phyloP scores from a whole-genome alignment of 2,797 vertebrate species.

The Tenualosa ilisha region DNA sequence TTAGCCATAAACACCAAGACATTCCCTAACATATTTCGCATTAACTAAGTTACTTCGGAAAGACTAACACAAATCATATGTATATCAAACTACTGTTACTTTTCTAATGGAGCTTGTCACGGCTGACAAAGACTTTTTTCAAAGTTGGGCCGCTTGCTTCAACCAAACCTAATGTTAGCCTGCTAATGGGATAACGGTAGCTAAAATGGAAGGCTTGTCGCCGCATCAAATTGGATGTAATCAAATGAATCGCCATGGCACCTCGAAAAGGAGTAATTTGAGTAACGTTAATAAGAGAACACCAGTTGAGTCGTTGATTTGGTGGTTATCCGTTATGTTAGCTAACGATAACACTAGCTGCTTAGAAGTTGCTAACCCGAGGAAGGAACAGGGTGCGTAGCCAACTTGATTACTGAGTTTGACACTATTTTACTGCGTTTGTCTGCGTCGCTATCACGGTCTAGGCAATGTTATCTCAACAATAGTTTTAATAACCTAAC shows the following conservation, averaged over 20 bases:
- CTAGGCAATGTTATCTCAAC: background rate
- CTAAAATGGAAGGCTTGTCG: background rate
- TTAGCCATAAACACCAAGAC: conserved; percentile 2
- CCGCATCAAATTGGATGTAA: background rate
- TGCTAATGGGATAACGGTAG: background rate
- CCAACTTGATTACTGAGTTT: background rate
- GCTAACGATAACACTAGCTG: background rate
- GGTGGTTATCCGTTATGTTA: background rate
- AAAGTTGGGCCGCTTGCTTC: conserved; percentile 12
- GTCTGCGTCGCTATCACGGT: background rate
- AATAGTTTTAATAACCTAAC: background rate
- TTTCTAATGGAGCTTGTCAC: background rate
- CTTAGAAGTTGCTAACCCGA: background rate
- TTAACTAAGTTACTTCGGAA: background rate
- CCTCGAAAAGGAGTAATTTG: background rate
- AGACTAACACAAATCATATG: background rate
- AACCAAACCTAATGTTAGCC: background rate
- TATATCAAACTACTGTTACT: background rate
- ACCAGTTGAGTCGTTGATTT: background rate
- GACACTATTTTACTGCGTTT: background rate
- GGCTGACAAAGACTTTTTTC: background rate
- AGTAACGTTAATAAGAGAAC: background rate
- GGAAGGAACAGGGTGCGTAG: background rate
- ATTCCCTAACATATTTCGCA: background rate
- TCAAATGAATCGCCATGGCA: background rate